phyloP scores from a whole-genome alignment of 2,888 invertebrate species.

The Eupithecia vulgata region DNA sequence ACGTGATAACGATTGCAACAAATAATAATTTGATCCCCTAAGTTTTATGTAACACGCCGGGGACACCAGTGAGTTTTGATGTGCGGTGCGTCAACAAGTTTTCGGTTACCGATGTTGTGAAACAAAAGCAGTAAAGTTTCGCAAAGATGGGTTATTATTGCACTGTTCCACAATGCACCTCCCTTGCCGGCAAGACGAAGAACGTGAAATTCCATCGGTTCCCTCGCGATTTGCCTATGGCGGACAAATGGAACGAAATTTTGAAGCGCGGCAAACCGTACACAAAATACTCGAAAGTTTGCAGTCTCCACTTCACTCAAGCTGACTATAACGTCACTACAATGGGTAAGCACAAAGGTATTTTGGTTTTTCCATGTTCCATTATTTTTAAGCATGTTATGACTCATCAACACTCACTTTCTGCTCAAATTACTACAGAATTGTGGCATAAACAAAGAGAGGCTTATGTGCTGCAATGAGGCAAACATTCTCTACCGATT shows the following conservation, averaged over 20 bases:
- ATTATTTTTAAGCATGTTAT: slow-evolving; percentile 47
- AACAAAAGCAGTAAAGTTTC: slow-evolving; percentile 51
- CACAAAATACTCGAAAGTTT: slow-evolving; percentile 82
- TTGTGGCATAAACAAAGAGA: neutral
- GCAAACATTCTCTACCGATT: neutral
- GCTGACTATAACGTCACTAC: slow-evolving; percentile 80
- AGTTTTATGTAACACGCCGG: slow-evolving; percentile 46
- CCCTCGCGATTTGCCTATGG: slow-evolving; percentile 72
- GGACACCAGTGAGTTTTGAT: slow-evolving; percentile 49
- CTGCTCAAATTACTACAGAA: slow-evolving; percentile 10
- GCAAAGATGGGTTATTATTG: slow-evolving; percentile 81
- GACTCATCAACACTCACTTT: slow-evolving; percentile 40
- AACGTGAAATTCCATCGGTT: slow-evolving; percentile 82
- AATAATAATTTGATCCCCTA: slow-evolving; percentile 57
- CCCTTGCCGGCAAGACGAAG: slow-evolving; percentile 82
- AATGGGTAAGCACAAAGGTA: slow-evolving; percentile 83
- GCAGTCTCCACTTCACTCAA: slow-evolving; percentile 79
- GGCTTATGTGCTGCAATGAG: neutral
- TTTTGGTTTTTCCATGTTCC: slow-evolving; percentile 74
- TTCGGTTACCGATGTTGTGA: slow-evolving; percentile 44
- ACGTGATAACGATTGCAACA: slow-evolving; percentile 78
- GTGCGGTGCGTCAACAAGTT: slow-evolving; percentile 52
- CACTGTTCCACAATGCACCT: slow-evolving; percentile 81
- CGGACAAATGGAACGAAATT: slow-evolving; percentile 76
- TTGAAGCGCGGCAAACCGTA: slow-evolving; percentile 78